Percentiles rank a stretch among this genome's conserved stretches.
phyloP scores from a whole-genome alignment of 2,888 invertebrate species.

The Nymphalis c-album region DNA sequence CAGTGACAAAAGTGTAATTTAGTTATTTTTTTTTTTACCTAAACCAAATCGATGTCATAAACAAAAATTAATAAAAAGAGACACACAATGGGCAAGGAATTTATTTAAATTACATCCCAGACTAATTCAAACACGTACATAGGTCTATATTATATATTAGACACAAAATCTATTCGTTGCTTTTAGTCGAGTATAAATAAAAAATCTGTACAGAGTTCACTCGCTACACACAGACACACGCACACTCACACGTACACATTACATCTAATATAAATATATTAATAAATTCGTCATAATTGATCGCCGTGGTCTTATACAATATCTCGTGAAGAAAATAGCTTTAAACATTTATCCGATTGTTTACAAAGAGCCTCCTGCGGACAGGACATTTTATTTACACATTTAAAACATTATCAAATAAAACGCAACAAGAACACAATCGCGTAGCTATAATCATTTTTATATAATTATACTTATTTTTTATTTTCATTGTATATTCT shows the following conservation, averaged over 20 bases:
- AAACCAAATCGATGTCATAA: not conserved
- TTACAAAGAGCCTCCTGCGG: conserved; percentile 14
- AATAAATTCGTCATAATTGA: conserved; percentile 60
- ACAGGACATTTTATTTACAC: conserved; percentile 19
- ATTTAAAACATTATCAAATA: not conserved
- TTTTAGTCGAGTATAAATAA: conserved; percentile 30
- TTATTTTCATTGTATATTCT: too few relatives aligned
- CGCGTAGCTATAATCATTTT: not conserved
- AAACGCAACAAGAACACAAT: not conserved
- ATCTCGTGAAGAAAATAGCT: not conserved
- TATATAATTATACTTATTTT: too few relatives aligned
- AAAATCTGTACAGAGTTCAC: conserved; percentile 28
- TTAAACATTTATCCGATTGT: conserved; percentile 8
- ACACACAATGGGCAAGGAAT: conserved; percentile 45
- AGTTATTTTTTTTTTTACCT: too few relatives aligned
- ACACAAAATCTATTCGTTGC: conserved; percentile 21
- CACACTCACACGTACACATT: conserved; percentile 15
- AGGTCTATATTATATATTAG: conserved; percentile 11
- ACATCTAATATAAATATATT: conserved; percentile 47
- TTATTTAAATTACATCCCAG: conserved; percentile 38
- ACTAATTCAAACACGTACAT: conserved; percentile 24
- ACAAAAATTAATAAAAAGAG: not conserved
- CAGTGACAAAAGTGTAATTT: too few relatives aligned
- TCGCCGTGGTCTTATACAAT: conserved; percentile 12
- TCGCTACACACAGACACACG: conserved; percentile 11